Conservation (phyloP, 2,888 invertebrate species). For the Drosophila anomelani region DNA sequence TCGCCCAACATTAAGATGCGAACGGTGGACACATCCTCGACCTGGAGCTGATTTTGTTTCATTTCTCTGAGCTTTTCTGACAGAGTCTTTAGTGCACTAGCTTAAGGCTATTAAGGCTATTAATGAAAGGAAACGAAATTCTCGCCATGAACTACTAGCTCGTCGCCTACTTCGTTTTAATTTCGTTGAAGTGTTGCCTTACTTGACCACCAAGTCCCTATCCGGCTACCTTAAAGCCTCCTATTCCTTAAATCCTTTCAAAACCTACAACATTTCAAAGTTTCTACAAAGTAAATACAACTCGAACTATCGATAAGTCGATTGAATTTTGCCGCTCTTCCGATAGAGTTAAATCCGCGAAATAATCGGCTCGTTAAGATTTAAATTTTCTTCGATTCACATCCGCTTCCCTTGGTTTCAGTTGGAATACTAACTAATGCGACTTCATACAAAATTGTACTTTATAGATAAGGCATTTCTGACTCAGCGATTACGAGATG, state of each 20-base stretch:
- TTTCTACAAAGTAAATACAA: not conserved
- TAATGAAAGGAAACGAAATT: not conserved
- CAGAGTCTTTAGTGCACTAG: not conserved
- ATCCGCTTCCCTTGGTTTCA: not conserved
- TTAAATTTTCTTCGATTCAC: not conserved
- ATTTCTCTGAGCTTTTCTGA: conserved; percentile 4
- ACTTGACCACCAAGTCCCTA: not conserved
- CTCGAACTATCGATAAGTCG: conserved; percentile 4
- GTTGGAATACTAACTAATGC: conserved; percentile 1
- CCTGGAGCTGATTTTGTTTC: not conserved
- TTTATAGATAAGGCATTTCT: conserved; percentile 1
- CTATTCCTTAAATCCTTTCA: not conserved
- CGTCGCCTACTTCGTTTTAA: conserved; percentile 4
- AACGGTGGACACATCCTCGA: conserved; percentile 51
- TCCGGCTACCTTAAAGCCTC: not conserved
- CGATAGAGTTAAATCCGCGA: not conserved
- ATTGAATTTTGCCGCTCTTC: not conserved
- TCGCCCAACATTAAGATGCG: conserved; percentile 67
- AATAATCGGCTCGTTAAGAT: not conserved
- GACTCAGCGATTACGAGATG: not conserved
- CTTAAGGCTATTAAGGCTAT: not conserved
- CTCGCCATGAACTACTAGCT: not conserved
- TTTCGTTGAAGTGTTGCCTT: not conserved
- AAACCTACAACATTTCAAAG: not conserved
- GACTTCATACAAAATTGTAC: not conserved